These are phyloP conservation scores for Tribolium freemani DNA, from an alignment of 2,888 invertebrate species.

Conservation along the genomic window DNA sequence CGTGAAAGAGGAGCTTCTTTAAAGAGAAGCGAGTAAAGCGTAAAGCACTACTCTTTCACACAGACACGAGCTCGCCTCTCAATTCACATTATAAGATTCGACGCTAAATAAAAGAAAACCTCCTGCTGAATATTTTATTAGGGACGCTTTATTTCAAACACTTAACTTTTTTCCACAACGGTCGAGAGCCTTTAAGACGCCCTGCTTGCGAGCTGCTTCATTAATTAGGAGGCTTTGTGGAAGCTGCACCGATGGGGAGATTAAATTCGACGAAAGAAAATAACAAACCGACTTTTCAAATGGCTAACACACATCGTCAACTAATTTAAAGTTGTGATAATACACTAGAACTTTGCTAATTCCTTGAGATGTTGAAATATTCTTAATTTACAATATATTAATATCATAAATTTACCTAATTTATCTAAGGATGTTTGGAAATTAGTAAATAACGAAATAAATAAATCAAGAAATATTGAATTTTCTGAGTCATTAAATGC, in stretches of 20 bases:
- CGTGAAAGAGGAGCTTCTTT: constrained; percentile 57
- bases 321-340: too few relatives aligned
- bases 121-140: constrained; percentile 62
- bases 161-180: constrained; percentile 56
- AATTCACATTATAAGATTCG: constrained; percentile 60
- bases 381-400: too few relatives aligned
- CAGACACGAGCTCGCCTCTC: constrained; percentile 54
- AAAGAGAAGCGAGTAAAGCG: constrained; percentile 54
- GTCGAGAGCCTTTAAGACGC: constrained; percentile 51
- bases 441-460: too few relatives aligned
- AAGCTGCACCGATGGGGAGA: background rate
- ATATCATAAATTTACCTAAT: too few relatives aligned
- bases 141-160: constrained; percentile 61
- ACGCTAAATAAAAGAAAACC: constrained; percentile 61
- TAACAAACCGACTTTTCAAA: too few relatives aligned
- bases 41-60: constrained; percentile 51
- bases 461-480: too few relatives aligned
- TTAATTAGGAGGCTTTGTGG: constrained; percentile 11
- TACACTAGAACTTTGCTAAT: too few relatives aligned
- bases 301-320: too few relatives aligned
- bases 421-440: too few relatives aligned
- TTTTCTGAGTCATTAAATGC: too few relatives aligned
- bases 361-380: too few relatives aligned
- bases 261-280: background rate
- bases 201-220: constrained; percentile 8